Base-by-base conservation (phyloP, 2,888 invertebrate species). In the Drosophila peninsularis region DNA sequence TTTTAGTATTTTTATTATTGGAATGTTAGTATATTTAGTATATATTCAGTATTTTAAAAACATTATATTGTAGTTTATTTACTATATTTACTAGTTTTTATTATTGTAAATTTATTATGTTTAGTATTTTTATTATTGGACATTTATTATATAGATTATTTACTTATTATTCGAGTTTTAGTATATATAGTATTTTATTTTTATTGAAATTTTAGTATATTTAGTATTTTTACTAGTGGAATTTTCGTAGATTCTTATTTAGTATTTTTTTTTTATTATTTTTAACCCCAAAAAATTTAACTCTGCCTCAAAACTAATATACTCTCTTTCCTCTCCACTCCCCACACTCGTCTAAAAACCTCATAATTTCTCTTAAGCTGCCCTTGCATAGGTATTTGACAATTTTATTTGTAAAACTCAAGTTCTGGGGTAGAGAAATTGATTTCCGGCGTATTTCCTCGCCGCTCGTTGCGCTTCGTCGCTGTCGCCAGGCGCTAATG, bases 401-500 rank as follows among this genome's bases (percentile, higher is more conserved):
- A 78, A 63, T 70, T 75, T 50, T 14, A 24, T 17, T 14, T 27
- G 2, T 24, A 17, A 42, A 27, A 14, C 17, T 13, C 34, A 4
- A 10, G 24, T 44, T 24, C 14, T 24, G 52, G 24, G 24, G 24
- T 36, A 50, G 69, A 63, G 55, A 75, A 78, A 80, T 80, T 84
- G 88, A 86, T 84, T 88, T 88, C 84, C 84, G 84, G 88, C 85
- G 69, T 53, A 76, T 19, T 47, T 62, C 50, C 67, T 60, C 27
- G 11, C 2, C 37, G 61, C 61, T 63, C 86, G 83, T 75, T 74
- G 79, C 87, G 87, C 87, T 80, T 67, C 88, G 80, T 27, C 81
- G 88, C 81, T 75, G 69, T 69, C 62, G 60, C 75, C 77, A 80
- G 83, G 88, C 84, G 86, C 75, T 86, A 88, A 84, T 84, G 88